Evolutionary conservation across 2,113 vertebrate genomes (phyloP).

Genomic region (Peromyscus californicus): DNA sequence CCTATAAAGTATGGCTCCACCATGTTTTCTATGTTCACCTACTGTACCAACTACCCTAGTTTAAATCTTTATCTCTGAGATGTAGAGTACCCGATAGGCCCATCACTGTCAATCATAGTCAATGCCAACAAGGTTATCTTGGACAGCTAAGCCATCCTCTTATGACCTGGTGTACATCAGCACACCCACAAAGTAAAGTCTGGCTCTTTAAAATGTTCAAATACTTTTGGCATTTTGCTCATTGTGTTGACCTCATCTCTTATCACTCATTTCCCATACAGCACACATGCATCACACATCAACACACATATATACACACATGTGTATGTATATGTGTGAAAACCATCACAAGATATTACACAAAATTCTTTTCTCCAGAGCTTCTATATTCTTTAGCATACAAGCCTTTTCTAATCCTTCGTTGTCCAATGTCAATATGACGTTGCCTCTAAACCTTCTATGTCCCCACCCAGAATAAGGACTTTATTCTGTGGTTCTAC

Average conservation of each 20-base stretch:
- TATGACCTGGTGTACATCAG: neutral
- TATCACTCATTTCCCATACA: neutral
- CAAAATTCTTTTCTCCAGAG: neutral
- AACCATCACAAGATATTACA: neutral
- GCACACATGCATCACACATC: neutral
- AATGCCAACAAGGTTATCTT: neutral
- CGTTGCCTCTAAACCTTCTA: neutral
- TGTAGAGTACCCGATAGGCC: neutral
- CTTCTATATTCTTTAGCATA: neutral
- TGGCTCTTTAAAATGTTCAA: neutral
- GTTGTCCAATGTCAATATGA: neutral
- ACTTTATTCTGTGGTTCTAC: neutral
- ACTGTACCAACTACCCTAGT: neutral
- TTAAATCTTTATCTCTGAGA: neutral
- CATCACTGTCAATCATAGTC: neutral
- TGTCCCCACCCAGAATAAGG: neutral
- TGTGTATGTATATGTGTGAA: neutral
- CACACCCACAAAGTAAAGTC: neutral
- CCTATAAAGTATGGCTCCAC: neutral
- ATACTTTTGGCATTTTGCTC: neutral
- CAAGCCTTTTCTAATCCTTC: neutral
- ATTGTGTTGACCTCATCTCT: neutral
- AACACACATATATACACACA: accelerated
- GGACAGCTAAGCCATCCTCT: neutral
- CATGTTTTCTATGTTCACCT: neutral